These are phyloP conservation scores for Monoplex corrugatus DNA, from an alignment of 2,888 invertebrate species.

Conservation along the genomic window DNA sequence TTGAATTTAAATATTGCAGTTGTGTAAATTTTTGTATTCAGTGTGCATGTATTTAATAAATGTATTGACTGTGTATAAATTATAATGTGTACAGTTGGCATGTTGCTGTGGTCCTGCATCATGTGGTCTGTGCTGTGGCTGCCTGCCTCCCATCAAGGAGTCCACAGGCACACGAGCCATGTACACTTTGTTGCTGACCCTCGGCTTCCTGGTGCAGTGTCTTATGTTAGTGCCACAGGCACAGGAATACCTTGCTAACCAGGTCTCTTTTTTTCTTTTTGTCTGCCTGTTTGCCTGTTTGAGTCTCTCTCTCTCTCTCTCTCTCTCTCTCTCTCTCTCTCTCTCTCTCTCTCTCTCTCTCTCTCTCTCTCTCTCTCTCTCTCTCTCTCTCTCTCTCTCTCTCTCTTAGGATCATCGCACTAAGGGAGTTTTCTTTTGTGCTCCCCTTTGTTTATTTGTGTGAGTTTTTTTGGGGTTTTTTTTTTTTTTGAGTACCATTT, in stretches of 20 bases:
- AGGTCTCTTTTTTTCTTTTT: constrained; percentile 61
- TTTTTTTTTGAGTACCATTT: no score
- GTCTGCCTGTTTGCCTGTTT: constrained; percentile 63
- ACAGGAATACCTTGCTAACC: constrained; percentile 63
- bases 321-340: no score
- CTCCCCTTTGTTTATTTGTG: no score
- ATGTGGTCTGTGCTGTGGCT: constrained; percentile 81
- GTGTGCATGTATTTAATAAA: no score
- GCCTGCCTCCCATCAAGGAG: constrained; percentile 80
- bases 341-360: no score
- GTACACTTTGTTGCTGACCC: constrained; percentile 80
- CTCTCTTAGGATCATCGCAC: no score
- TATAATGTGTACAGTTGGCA: constrained; percentile 73
- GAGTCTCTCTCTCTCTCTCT: no score
- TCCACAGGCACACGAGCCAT: constrained; percentile 82
- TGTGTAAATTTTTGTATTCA: not conserved
- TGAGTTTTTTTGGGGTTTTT: no score
- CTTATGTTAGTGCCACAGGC: constrained; percentile 81
- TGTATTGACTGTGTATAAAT: constrained; percentile 28
- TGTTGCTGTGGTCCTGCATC: constrained; percentile 82
- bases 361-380: no score
- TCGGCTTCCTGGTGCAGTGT: constrained; percentile 79
- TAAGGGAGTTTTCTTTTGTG: no score
- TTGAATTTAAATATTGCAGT: not conserved
- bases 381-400: no score